phyloP scores from a whole-genome alignment of 2,113 vertebrate species.

The Rafetus swinhoei region DNA sequence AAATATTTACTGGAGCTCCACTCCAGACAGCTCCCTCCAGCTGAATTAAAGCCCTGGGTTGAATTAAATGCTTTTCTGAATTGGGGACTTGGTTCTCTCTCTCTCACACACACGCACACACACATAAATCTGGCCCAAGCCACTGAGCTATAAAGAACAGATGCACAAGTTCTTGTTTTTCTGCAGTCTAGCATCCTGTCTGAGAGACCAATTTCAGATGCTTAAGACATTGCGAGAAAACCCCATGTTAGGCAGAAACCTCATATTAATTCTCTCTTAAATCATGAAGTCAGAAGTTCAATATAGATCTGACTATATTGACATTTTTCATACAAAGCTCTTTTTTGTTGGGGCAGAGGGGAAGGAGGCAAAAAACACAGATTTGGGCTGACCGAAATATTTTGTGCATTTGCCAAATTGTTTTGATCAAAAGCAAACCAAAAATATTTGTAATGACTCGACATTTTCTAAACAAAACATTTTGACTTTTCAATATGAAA shows the following conservation, averaged over 20 bases:
- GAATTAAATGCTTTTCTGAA: no score
- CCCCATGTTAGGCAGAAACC: conserved; percentile 13
- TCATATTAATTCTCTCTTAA: conserved; percentile 43
- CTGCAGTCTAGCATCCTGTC: neutral
- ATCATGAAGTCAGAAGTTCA: conserved; percentile 53
- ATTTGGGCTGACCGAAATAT: neutral
- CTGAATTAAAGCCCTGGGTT: neutral
- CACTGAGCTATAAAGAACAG: conserved; percentile 35
- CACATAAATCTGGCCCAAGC: neutral
- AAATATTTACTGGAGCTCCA: neutral
- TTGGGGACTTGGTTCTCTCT: no score
- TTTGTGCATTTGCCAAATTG: neutral
- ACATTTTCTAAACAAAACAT: neutral
- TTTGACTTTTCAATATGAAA: neutral
- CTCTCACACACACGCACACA: neutral
- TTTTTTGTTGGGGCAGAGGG: no score
- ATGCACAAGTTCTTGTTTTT: conserved; percentile 19
- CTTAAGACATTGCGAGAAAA: conserved; percentile 40
- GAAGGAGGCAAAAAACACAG: neutral
- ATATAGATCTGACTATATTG: neutral
- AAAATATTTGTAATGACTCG: neutral
- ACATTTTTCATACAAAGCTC: neutral
- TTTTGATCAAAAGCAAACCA: neutral
- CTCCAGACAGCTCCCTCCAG: neutral
- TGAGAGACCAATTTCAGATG: conserved; percentile 57